Evolutionary conservation across 1,140 invertebrate species (phyloP).

Genomic region (Drosophila hydei): DNA sequence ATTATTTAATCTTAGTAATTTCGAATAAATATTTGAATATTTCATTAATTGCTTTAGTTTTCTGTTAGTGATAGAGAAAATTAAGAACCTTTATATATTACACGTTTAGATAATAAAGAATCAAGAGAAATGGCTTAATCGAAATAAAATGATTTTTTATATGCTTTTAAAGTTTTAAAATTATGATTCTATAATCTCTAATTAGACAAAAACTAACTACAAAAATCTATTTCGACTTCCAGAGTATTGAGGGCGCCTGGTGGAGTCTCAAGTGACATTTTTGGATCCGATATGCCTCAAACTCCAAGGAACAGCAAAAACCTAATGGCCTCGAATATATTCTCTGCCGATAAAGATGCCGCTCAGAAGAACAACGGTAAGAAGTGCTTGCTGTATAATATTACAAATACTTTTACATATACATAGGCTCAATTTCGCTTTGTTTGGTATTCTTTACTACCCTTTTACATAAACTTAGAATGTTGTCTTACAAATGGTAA

Average conservation of each 20-base stretch:
- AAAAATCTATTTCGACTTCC: constrained; percentile 31
- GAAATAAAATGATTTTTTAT: too few species aligned
- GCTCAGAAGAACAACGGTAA: constrained; percentile 82
- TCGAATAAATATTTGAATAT: too few species aligned
- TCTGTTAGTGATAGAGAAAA: too few species aligned
- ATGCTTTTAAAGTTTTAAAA: too few species aligned
- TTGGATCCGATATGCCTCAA: constrained; percentile 79
- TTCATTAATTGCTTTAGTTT: too few species aligned
- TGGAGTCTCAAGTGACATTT: constrained; percentile 86
- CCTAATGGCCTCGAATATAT: constrained; percentile 83
- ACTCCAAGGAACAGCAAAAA: constrained; percentile 81
- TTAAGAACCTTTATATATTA: too few species aligned
- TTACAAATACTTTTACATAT: not conserved
- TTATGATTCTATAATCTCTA: too few species aligned
- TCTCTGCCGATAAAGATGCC: constrained; percentile 74
- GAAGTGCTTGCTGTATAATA: constrained; percentile 6
- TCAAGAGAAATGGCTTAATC: too few species aligned
- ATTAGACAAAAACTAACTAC: too few species aligned
- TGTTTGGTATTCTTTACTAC: constrained; percentile 4
- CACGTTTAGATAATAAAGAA: too few species aligned
- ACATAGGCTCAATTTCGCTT: constrained; percentile 6
- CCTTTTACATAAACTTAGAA: not conserved
- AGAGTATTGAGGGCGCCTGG: constrained; percentile 86
- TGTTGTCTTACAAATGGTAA: not conserved
- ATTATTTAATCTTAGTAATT: too few species aligned